A percentile compares a stretch with the other conserved stretches of the same genome.
Conservation (phyloP, 2,888 invertebrate species). For the Aleiodes testaceus region DNA sequence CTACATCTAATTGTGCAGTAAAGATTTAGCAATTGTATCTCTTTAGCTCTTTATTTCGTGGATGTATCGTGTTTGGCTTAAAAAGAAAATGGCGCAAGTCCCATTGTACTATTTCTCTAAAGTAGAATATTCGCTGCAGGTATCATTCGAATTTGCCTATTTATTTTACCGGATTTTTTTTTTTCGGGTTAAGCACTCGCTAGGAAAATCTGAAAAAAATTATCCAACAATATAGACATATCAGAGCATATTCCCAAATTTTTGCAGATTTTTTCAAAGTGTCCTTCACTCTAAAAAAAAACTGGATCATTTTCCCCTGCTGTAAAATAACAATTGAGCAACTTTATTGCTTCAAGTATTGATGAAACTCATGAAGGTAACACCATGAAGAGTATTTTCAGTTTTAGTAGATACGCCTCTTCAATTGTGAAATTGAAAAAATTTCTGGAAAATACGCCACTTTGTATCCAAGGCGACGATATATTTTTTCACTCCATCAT, state of each 20-base stretch:
- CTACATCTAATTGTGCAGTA: conserved; percentile 33
- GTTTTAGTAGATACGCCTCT: too few species aligned
- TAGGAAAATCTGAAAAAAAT: too few species aligned
- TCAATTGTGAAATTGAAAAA: too few species aligned
- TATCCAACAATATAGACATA: too few species aligned
- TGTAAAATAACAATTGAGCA: too few species aligned
- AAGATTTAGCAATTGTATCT: conserved; percentile 34
- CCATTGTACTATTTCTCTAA: neutral
- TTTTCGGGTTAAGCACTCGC: neutral
- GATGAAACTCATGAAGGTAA: too few species aligned
- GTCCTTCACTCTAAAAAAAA: neutral
- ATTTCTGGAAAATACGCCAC: too few species aligned
- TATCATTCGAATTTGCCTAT: too few species aligned
- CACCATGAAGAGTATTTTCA: too few species aligned
- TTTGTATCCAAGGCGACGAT: neutral
- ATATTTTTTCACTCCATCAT: conserved; percentile 5
- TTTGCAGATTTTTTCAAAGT: neutral
- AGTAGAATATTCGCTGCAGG: too few species aligned
- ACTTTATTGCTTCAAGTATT: too few species aligned
- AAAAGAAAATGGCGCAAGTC: neutral
- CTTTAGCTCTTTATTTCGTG: conserved; percentile 6
- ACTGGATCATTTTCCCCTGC: neutral
- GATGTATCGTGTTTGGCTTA: neutral
- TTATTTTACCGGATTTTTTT: neutral
- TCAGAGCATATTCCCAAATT: too few species aligned